A percentile compares a stretch with the other conserved stretches of the same genome.
phyloP scores from a whole-genome alignment of 2,797 vertebrate species.

The Hydrocynus forskahlii region DNA sequence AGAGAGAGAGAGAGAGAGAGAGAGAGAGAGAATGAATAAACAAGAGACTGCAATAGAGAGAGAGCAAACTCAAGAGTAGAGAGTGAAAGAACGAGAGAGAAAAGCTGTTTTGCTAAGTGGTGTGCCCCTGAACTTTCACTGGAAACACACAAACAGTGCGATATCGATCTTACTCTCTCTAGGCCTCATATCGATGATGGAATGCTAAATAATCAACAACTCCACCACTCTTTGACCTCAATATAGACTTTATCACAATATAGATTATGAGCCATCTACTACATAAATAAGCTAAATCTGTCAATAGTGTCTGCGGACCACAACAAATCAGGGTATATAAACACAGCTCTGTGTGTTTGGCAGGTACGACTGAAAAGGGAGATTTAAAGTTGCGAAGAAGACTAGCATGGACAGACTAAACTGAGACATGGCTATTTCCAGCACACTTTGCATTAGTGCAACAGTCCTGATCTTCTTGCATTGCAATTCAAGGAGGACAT shows the following conservation, averaged over 20 bases:
- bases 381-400: not conserved
- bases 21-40: slow-evolving; percentile 13
- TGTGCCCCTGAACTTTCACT: slow-evolving; percentile 13
- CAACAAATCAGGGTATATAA: not conserved
- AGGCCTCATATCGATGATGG: slow-evolving; percentile 19
- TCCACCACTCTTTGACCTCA: not conserved
- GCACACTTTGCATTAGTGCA: slow-evolving; percentile 12
- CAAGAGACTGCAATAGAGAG: slow-evolving; percentile 24
- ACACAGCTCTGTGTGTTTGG: not conserved
- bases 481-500: slow-evolving; percentile 17
- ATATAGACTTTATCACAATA: not conserved
- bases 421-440: slow-evolving; percentile 5
- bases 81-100: not conserved
- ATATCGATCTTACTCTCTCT: slow-evolving; percentile 29
- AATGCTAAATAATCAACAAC: slow-evolving; percentile 4
- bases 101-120: not conserved
- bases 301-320: not conserved
- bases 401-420: slow-evolving; percentile 17
- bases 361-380: not conserved
- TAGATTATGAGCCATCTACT: slow-evolving; percentile 15
- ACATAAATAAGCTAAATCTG: not conserved
- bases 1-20: not conserved
- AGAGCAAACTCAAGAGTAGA: not conserved
- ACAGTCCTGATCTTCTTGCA: slow-evolving; percentile 1
- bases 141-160: slow-evolving; percentile 22